Evolutionary conservation across 1,140 invertebrate genomes (phyloP).

Genomic region (Marisa cornuarietis): DNA sequence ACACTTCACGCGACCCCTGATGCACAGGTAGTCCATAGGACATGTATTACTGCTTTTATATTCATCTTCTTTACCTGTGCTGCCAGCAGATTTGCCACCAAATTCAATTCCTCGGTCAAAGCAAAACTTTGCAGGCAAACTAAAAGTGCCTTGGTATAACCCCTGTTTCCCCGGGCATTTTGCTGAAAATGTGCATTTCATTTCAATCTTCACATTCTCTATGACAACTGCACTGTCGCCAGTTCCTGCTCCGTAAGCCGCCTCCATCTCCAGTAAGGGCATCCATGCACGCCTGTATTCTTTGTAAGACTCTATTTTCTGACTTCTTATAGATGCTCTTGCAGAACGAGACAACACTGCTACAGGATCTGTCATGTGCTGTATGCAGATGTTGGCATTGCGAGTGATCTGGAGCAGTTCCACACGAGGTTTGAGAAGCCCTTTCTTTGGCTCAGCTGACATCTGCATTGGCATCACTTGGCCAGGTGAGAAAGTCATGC

Average conservation of each 20-base stretch:
- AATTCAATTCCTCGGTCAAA: slow-evolving; percentile 36
- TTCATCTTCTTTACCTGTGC: neutral
- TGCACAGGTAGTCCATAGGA: slow-evolving; percentile 36
- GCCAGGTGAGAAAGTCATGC: slow-evolving; percentile 31
- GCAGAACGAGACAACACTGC: slow-evolving; percentile 26
- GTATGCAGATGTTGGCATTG: slow-evolving; percentile 40
- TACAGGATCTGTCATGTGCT: slow-evolving; percentile 41
- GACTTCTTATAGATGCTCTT: neutral
- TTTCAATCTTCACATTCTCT: slow-evolving; percentile 17
- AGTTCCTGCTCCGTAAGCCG: slow-evolving; percentile 24
- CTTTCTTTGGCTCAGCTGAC: slow-evolving; percentile 27
- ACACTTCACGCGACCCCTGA: slow-evolving; percentile 10
- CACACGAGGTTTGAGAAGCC: slow-evolving; percentile 33
- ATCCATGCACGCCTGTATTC: slow-evolving; percentile 37
- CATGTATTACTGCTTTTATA: neutral
- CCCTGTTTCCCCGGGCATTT: slow-evolving; percentile 8
- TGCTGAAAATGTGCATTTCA: slow-evolving; percentile 1
- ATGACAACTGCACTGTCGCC: slow-evolving; percentile 32
- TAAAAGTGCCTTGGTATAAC: slow-evolving; percentile 27
- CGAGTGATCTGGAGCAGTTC: slow-evolving; percentile 34
- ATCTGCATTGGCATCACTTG: slow-evolving; percentile 38
- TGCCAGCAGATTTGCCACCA: slow-evolving; percentile 8
- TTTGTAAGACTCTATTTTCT: slow-evolving; percentile 19
- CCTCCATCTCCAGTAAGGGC: slow-evolving; percentile 43
- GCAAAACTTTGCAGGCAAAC: slow-evolving; percentile 25